Base-by-base conservation (phyloP, 2,113 vertebrate species). In the Cinclus cinclus region DNA sequence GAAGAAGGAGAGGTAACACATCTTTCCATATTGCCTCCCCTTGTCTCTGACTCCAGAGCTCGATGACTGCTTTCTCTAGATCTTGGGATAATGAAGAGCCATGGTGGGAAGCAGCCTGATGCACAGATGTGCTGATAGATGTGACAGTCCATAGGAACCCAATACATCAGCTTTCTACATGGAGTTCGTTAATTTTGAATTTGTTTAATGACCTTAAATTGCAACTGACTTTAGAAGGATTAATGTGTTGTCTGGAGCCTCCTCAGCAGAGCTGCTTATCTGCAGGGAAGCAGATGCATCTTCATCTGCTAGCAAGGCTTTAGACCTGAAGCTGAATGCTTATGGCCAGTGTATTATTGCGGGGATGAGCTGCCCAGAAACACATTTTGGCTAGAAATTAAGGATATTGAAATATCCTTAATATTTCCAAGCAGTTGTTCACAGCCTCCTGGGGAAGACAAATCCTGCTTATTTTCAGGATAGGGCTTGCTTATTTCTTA, bases 161-260 rank as follows among this genome's bases (percentile, higher is more conserved):
- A 14, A 39, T 44, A 20, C 33, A 49, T 31, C 47, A 90, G 78
- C 55, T 92, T 95, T 92, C 63, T 4, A 3, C 37, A 4, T 58
- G 33, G 63, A 86, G 56, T 95, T 95, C 65, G 52, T 89, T 97
- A 89, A 92, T 89, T 92, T 82, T 75, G 83, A 93, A 70, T 89
- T 89, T 83, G 47, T 82, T 92, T 94, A 94, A 94, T 92, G 80
- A 78, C 80, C 64, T 96, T 78, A 83, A 94, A 84, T 95, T 94
- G 75, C 44, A 78, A 19, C 79, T 86, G 90, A 71, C 71, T 96
- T 90, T 42, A 85, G 84, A 47, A 92, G 75, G 83, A 93, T 94
- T 94, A 93, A 83, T 74, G 46, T 63, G 59, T 80, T 83, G 78
- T 90, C 88, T 86, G 86, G 71, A 93, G 71, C 83, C 73, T 88